A percentile compares a stretch with the other conserved stretches of the same genome.
Conservation (phyloP, 2,113 vertebrate species). For the Terrapene triunguis region DNA sequence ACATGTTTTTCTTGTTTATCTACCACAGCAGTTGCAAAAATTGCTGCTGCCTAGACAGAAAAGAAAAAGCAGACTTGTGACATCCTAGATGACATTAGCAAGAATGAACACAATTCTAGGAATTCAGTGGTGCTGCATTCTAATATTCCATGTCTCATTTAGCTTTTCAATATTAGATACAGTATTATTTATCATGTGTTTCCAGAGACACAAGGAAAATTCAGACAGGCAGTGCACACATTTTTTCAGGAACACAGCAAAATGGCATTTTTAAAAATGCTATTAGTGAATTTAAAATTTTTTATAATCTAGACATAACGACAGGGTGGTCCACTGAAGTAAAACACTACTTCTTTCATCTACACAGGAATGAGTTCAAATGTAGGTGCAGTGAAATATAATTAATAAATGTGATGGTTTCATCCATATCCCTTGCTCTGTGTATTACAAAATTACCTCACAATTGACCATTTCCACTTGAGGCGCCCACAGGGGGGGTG, state of each 20-base stretch:
- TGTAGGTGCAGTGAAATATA: background rate
- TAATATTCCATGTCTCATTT: background rate
- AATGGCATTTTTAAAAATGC: background rate
- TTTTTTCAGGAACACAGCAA: background rate
- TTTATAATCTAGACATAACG: background rate
- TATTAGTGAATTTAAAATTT: background rate
- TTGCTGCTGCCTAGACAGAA: background rate
- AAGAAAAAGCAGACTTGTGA: background rate
- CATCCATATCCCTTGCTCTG: background rate
- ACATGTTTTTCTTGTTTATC: background rate
- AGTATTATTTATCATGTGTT: background rate
- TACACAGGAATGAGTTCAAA: background rate
- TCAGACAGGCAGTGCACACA: background rate
- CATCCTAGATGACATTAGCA: background rate
- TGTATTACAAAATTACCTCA: background rate
- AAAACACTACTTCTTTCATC: background rate
- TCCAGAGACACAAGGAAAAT: background rate
- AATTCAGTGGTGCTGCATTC: background rate
- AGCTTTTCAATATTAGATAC: background rate
- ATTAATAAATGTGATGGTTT: background rate
- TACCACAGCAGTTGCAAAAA: background rate
- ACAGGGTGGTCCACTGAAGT: background rate
- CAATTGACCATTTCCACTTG: background rate
- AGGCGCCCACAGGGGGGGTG: background rate
- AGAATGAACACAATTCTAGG: background rate